Percentiles rank a stretch among this genome's conserved stretches.
Conservation (phyloP, 2,113 vertebrate genomes). For the Eubucco bourcierii region DNA sequence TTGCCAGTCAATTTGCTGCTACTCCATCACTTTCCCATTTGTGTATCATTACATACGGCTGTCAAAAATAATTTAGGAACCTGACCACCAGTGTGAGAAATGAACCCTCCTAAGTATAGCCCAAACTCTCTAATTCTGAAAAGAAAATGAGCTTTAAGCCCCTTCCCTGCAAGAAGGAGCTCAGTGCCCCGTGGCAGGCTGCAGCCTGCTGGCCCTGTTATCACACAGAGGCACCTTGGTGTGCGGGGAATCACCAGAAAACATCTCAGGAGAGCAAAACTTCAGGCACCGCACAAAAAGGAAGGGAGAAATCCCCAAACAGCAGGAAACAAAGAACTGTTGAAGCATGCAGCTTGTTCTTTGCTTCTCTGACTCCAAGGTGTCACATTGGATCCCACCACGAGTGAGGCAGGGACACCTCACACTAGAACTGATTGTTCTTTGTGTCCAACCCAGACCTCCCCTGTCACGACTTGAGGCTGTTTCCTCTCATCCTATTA, state of each 20-base stretch:
- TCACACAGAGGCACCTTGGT: not conserved
- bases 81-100: conserved; percentile 40
- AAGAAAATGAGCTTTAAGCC: conserved; percentile 9
- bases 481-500: too few relatives aligned
- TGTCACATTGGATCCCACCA: accelerated
- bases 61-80: conserved; percentile 65
- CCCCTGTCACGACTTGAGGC: too few relatives aligned
- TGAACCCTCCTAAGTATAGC: conserved; percentile 1
- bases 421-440: too few relatives aligned
- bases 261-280: not conserved
- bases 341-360: accelerated
- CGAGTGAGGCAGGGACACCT: too few relatives aligned
- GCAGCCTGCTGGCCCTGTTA: accelerated
- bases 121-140: not conserved
- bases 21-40: conserved; percentile 61
- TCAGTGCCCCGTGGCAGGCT: not conserved
- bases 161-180: not conserved
- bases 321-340: not conserved
- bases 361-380: not conserved
- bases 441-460: too few relatives aligned
- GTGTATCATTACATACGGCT: conserved; percentile 35
- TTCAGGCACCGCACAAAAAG: not conserved
- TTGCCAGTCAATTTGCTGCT: conserved; percentile 66
- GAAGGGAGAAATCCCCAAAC: not conserved
- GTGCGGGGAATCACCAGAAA: not conserved